Evolutionary conservation across 2,888 invertebrate genomes (phyloP).

Genomic region (Unio pictorum): DNA sequence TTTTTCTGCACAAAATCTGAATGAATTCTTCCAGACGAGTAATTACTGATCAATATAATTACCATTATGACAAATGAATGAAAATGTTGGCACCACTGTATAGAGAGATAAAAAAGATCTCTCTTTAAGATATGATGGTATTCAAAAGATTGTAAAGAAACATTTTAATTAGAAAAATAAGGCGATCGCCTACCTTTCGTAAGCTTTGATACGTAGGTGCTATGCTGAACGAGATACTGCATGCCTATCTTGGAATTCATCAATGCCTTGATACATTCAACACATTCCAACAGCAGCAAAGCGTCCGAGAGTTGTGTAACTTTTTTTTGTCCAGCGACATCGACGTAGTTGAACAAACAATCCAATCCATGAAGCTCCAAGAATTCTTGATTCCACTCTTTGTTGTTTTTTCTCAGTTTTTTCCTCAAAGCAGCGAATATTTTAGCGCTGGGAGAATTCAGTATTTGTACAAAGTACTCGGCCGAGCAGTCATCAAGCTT

Average conservation of each 20-base stretch:
- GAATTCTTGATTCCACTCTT: constrained; percentile 66
- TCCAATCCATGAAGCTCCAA: constrained; percentile 62
- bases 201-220: constrained; percentile 91
- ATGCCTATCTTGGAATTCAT: constrained; percentile 95
- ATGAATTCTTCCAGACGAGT: too few relatives aligned
- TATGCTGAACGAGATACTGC: constrained; percentile 94
- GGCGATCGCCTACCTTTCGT: constrained; percentile 78
- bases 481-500: constrained; percentile 60
- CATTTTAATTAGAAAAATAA: too few relatives aligned
- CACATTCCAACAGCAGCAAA: constrained; percentile 65
- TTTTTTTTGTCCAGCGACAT: constrained; percentile 56
- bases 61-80: too few relatives aligned
- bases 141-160: too few relatives aligned
- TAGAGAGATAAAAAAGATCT: too few relatives aligned
- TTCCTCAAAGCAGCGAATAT: constrained; percentile 58
- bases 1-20: too few relatives aligned
- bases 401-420: constrained; percentile 54
- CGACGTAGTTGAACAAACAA: constrained; percentile 60
- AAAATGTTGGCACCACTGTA: too few relatives aligned
- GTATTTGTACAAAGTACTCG: constrained; percentile 51
- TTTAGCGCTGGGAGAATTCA: constrained; percentile 52
- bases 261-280: constrained; percentile 64
- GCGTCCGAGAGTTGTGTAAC: constrained; percentile 66
- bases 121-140: too few relatives aligned
- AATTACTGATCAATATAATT: too few relatives aligned